phyloP scores from a whole-genome alignment of 1,140 invertebrate genomes.

The Zaprionus inermis region DNA sequence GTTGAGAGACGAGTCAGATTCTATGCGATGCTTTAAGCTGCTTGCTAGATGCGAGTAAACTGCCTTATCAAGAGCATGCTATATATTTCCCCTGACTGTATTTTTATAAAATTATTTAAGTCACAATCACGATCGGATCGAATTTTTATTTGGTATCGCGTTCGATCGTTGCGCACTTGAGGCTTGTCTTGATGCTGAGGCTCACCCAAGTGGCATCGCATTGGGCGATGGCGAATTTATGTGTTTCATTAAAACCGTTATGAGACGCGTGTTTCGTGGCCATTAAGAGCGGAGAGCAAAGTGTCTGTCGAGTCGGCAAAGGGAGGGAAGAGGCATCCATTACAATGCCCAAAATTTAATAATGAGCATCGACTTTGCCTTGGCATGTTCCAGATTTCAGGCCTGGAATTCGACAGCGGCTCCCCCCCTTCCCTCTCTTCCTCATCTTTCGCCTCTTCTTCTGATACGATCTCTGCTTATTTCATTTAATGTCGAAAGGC shows the following conservation, averaged over 20 bases:
- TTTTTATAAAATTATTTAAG: conserved; percentile 40
- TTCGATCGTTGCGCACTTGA: conserved; percentile 22
- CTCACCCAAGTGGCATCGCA: conserved; percentile 66
- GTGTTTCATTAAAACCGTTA: conserved; percentile 80
- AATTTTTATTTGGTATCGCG: conserved; percentile 17
- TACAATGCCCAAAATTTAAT: conserved; percentile 66
- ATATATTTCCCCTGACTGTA: conserved; percentile 1
- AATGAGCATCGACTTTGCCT: conserved; percentile 47
- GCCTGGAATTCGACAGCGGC: conserved; percentile 18
- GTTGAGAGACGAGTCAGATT: conserved; percentile 4
- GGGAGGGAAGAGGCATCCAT: conserved; percentile 32
- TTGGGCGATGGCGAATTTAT: conserved; percentile 65
- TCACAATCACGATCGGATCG: conserved; percentile 67
- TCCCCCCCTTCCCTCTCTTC: neutral
- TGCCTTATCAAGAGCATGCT: neutral
- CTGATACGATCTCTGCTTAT: neutral
- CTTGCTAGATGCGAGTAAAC: neutral
- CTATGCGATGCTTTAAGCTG: conserved; percentile 32
- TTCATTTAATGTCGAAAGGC: conserved; percentile 28
- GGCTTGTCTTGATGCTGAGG: no score
- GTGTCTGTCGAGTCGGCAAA: neutral
- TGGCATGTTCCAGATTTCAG: conserved; percentile 40
- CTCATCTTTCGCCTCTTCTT: neutral
- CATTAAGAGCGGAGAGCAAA: conserved; percentile 50
- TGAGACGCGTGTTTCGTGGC: conserved; percentile 68